Conservation (phyloP, 2,797 vertebrate species). For the Peromyscus eremicus region DNA sequence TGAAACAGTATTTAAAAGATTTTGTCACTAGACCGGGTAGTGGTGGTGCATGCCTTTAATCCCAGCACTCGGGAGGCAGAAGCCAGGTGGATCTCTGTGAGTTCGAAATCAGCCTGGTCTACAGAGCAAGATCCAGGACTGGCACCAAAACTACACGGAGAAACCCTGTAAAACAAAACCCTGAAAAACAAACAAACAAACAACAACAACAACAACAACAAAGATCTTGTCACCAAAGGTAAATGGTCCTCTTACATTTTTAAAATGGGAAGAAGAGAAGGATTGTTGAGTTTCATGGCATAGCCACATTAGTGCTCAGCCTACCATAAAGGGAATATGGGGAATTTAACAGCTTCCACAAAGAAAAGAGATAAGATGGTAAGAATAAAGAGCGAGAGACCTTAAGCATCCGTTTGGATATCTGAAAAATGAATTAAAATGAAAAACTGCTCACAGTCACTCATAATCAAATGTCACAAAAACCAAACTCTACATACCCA, state of each 20-base stretch:
- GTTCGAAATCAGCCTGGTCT: too few species aligned
- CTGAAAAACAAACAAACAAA: too few species aligned
- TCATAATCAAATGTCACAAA: neutral
- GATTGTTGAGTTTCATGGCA: neutral
- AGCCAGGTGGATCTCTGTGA: too few species aligned
- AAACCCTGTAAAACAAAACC: too few species aligned
- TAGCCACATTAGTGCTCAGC: neutral
- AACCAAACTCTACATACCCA: neutral
- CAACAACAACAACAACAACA: neutral
- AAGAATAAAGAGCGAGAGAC: neutral
- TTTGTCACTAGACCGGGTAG: neutral
- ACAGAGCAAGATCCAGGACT: too few species aligned
- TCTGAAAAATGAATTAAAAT: neutral
- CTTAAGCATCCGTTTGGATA: neutral
- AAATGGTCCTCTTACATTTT: neutral
- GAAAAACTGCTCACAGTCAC: neutral
- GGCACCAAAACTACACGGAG: too few species aligned
- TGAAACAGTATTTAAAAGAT: slow-evolving; percentile 18
- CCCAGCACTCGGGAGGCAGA: too few species aligned
- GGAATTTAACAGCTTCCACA: neutral
- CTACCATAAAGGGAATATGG: slow-evolving; percentile 27
- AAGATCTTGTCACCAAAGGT: neutral
- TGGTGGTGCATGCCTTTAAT: too few species aligned
- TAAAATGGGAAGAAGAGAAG: neutral
- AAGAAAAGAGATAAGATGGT: neutral